Base-by-base conservation (phyloP, 2,113 vertebrate species). In the Callopanchax toddi region DNA sequence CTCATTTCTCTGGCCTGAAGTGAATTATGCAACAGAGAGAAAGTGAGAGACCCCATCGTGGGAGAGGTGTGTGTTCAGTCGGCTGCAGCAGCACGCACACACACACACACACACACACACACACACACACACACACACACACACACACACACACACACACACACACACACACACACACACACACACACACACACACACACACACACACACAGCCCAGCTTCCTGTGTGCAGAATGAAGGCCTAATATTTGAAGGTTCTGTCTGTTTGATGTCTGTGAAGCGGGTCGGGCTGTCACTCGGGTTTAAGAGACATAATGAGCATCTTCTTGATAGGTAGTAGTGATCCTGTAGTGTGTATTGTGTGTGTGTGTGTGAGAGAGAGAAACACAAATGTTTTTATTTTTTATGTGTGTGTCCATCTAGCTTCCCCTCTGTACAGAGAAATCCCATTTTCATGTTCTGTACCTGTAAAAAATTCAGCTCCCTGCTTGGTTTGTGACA, bases 1-100 rank as follows among this genome's bases (percentile, higher is more conserved):
- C 49, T 50, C 58, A 52, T 20, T 67, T 83, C 39, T 65, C 62
- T 53, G 39, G 71, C 65, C 72, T 62, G 57, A 74, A 59, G 70
- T 79, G 76, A 86, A 87, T 89, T 87, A 89, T 87, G 84, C 76
- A 89, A 83, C 66, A 46, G 37, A 21, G 46, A 64, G 60, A 79
- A 84, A 81, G 59, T 17, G 66, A 74, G 60, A 74, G 63, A 62
- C 11, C 37, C 36, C 70, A 57, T 84, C 57, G 68, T 53, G 17
- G 63, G 68, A 74, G 43, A 50, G 60, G n/a, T 66, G 58, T 60
- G 57, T 60, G 70, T 58, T 86, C 59, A 71, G 6, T n/a, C 44
- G 51, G 26, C 61, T 22, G 21, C 56, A 64, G 34, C 51, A 26
- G 26, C 29, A 32, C n/a, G 3, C 29, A 32, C 29, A 32, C 29